Evolutionary conservation across 2,797 vertebrate species (phyloP), one percentile per base, ranked within the genome.

Genomic region (Ibycter americanus): DNA sequence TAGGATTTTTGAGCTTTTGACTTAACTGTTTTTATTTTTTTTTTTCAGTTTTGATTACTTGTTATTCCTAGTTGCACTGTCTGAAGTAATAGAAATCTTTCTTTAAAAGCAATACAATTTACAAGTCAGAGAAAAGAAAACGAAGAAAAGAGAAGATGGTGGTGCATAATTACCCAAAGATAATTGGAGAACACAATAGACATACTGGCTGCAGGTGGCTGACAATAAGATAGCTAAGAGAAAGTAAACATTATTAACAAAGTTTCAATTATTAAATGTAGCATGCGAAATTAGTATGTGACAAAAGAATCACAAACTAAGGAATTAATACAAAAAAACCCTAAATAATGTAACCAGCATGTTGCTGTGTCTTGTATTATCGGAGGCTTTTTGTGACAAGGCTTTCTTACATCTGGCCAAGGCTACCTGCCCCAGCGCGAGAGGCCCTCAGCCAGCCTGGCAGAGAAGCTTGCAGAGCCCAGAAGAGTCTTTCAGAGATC

Each of bases 131-230:
- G 68, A 73, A 92, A 77, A 92, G 40, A 82, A 94, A 82, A 70
- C 40, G 16, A 77, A 86, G 46, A 87, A 93, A 93, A 80, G 62
- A 73, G 42, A 70, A 83, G 44, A 58, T 54, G 34, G 22, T 84
- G 36, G 59, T 58, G 16, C 44, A 51, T 93, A 96, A 93, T 95
- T 95, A 79, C 20, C 29, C 25, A 66, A 71, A 52, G 31, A 26
- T 83, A 93, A 82, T 47, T 94, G 66, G 40, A 79, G 66, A 68
- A 82, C 23, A 89, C 85, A 95, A 95, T 59, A 92, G 55, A 82
- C 5, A 3, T 83, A 77, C n/a, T 83, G 70, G 36, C 92, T 95
- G 88, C 93, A 94, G 86, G 70, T 85, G 90, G 55, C 58, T 95
- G 86, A 90, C 36, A 67, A 36, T 52, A 92, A 89, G 23, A 85